Percentiles rank a stretch among this genome's conserved stretches.
phyloP scores from a whole-genome alignment of 64 coral and sea anemone genomes.

The Exaiptasia diaphana region DNA sequence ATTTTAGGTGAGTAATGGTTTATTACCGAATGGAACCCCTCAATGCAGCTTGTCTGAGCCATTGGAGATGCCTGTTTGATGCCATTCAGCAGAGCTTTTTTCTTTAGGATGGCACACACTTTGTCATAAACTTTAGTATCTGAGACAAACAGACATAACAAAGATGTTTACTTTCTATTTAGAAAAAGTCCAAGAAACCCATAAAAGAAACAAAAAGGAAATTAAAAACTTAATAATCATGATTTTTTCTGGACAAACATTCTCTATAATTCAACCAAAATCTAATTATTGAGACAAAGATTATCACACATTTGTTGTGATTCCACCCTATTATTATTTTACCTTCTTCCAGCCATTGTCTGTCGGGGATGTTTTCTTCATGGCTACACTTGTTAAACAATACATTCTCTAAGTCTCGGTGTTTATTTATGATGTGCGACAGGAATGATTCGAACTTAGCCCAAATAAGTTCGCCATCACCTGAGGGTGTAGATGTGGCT shows the following conservation, averaged over 20 bases:
- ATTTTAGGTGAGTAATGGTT: constrained; percentile 55
- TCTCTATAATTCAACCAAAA: no score
- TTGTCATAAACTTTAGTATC: constrained; percentile 34
- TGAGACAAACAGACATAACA: no score
- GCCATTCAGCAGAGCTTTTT: constrained; percentile 11
- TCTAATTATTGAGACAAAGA: no score
- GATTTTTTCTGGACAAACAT: no score
- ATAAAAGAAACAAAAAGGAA: no score
- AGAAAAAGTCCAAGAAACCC: no score
- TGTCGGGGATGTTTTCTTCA: neutral
- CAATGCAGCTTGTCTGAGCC: constrained; percentile 27
- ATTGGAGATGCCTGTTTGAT: constrained; percentile 41
- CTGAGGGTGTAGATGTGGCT: neutral
- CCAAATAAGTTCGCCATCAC: constrained; percentile 14
- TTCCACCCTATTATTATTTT: no score
- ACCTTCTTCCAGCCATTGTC: constrained; percentile 15
- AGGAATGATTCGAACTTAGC: constrained; percentile 18
- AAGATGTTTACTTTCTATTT: no score
- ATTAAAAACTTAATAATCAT: no score
- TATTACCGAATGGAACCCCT: constrained; percentile 48
- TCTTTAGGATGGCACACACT: neutral
- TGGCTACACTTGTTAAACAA: constrained; percentile 6
- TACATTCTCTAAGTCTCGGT: neutral
- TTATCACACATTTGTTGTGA: no score
- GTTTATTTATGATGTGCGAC: neutral